Evolutionary conservation across 2,888 invertebrate species (phyloP), one percentile per base, ranked within the genome.

Genomic region (Conchocele bisecta): DNA sequence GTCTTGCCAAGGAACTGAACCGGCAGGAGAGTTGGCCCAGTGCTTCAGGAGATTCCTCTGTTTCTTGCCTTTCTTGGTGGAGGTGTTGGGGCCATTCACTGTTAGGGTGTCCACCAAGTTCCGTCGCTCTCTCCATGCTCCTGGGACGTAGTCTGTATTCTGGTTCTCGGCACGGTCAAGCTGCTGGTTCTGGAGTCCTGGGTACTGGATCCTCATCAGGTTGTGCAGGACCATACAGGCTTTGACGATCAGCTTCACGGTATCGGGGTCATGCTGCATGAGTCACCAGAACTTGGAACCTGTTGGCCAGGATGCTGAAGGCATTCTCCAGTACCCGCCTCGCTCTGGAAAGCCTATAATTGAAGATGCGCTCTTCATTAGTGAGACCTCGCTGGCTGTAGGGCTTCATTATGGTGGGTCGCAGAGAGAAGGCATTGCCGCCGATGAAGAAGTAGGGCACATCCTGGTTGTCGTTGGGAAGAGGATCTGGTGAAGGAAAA

Each of bases 1-100:
- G 24, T 76, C 46, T 41, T 74, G 74, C 66, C 74, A 74, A n/a
- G 74, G 58, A 5, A 74, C 74, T 17, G 59, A 57, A 9, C 73
- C 73, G 4, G 57, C 70, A 13, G 53, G 29, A 24, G 42, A 53
- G 17, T 46, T 22, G 15, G 20, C 54, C 20, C 74, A 31, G 29
- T 72, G 53, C n/a, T n/a, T n/a, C n/a, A n/a, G n/a, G n/a, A n/a
- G n/a, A n/a, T n/a, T n/a, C n/a, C n/a, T n/a, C n/a, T 11, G 76
- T 51, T 20, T 74, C 59, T 58, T 66, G 1, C 22, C 66, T 28
- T 50, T 39, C 11, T n/a, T 48, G 31, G 65, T 48, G 31, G 33
- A 56, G 5, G 17, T 46, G 60, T 77, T 78, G 15, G 37, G 31
- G 5, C 61, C 67, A 13, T 1, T 17, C 9, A 41, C 66, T 24